Percentiles rank a stretch among this genome's conserved stretches.
Conservation (phyloP, 2,797 vertebrate species). For the Australoheros facetus region DNA sequence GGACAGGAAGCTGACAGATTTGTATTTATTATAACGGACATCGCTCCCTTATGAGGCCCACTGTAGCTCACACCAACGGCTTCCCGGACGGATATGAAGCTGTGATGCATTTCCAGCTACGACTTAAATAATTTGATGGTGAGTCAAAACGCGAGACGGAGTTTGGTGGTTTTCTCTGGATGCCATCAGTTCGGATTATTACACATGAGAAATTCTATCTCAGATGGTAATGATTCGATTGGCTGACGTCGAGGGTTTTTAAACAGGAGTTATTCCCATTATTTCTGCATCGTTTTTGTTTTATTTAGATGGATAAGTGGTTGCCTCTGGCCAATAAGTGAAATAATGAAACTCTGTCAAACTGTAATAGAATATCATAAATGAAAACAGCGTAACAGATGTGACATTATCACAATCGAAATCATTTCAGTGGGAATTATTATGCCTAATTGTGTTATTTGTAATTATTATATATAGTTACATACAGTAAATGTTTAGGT, state of each 20-base stretch:
- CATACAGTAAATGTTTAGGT: neutral
- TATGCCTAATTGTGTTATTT: neutral
- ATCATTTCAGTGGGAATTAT: neutral
- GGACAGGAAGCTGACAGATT: slow-evolving; percentile 72
- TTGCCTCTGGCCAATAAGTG: neutral
- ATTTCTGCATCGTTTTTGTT: slow-evolving; percentile 16
- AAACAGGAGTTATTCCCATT: slow-evolving; percentile 26
- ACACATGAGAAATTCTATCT: slow-evolving; percentile 24
- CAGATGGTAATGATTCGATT: slow-evolving; percentile 25
- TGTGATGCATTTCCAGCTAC: slow-evolving; percentile 37
- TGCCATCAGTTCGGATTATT: slow-evolving; percentile 20
- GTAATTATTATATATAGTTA: neutral
- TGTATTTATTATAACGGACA: slow-evolving; percentile 73
- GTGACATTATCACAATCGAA: neutral
- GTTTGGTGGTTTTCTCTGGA: slow-evolving; percentile 39
- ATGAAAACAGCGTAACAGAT: neutral
- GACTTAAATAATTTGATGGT: slow-evolving; percentile 42
- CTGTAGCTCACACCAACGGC: slow-evolving; percentile 36
- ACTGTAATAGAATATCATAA: slow-evolving; percentile 7
- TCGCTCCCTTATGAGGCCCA: slow-evolving; percentile 48
- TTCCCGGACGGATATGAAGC: slow-evolving; percentile 41
- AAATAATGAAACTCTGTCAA: slow-evolving; percentile 4
- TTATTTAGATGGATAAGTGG: slow-evolving; percentile 17
- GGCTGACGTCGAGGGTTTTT: slow-evolving; percentile 21
- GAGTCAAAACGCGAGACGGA: slow-evolving; percentile 16